phyloP scores from a whole-genome alignment of 1,140 invertebrate species.

The Zaprionus inermis region DNA sequence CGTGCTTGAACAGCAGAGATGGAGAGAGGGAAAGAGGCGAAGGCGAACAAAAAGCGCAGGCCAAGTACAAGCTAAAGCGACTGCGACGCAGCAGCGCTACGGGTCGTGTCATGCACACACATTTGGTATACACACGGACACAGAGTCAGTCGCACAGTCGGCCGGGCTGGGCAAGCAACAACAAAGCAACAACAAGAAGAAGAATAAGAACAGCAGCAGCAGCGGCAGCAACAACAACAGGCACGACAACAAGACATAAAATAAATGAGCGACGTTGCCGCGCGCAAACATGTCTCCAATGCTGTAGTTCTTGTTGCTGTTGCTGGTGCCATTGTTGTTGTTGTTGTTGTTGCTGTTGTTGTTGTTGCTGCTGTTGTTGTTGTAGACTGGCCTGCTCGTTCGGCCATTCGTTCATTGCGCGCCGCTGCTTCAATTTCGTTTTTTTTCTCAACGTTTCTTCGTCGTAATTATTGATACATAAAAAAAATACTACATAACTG shows the following conservation, averaged over 20 bases:
- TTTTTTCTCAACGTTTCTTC: slow-evolving; percentile 53
- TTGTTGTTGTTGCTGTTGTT: slow-evolving; percentile 35
- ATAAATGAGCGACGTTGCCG: slow-evolving; percentile 71
- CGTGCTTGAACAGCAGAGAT: background rate
- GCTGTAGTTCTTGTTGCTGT: slow-evolving; percentile 47
- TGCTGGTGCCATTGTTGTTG: slow-evolving; percentile 48
- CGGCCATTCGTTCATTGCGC: slow-evolving; percentile 55
- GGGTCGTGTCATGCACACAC: slow-evolving; percentile 74
- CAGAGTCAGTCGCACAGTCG: slow-evolving; percentile 11
- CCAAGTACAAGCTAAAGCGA: slow-evolving; percentile 27
- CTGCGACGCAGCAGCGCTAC: slow-evolving; percentile 43
- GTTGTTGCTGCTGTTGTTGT: slow-evolving; percentile 28
- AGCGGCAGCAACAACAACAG: slow-evolving; percentile 44
- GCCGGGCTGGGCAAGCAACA: slow-evolving; percentile 52
- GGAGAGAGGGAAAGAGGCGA: background rate
- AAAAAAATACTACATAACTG: slow-evolving; percentile 55
- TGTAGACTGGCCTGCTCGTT: slow-evolving; percentile 41
- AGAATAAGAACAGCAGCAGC: slow-evolving; percentile 25
- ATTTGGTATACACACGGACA: slow-evolving; percentile 39
- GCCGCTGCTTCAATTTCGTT: slow-evolving; percentile 67
- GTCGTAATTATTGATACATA: slow-evolving; percentile 79
- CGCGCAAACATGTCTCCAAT: slow-evolving; percentile 79
- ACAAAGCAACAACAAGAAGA: slow-evolving; percentile 39
- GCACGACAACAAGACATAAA: slow-evolving; percentile 71
- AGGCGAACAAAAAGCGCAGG: slow-evolving; percentile 42